A percentile compares a stretch with the other conserved stretches of the same genome.
These are phyloP conservation scores for Anarrhichthys ocellatus DNA, from an alignment of 2,113 vertebrate genomes.

Conservation along the genomic window DNA sequence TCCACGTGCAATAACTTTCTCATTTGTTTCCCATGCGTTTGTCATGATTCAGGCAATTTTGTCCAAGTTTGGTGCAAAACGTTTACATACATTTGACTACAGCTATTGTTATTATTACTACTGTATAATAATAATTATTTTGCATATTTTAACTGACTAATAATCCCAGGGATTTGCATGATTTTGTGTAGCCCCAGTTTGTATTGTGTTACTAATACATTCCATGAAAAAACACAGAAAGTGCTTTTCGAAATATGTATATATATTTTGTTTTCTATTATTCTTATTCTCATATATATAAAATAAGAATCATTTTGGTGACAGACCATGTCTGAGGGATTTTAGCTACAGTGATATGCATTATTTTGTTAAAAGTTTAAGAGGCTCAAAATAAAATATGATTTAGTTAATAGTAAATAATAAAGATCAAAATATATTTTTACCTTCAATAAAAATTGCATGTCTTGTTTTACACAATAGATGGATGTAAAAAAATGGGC, in stretches of 20 bases:
- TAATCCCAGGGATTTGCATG: background rate
- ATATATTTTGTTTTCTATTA: no score
- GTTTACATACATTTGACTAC: background rate
- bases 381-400: background rate
- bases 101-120: background rate
- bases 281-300: background rate
- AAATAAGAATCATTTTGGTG: background rate
- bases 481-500: background rate
- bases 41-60: background rate
- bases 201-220: background rate
- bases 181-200: background rate
- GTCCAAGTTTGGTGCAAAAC: background rate
- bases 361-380: background rate
- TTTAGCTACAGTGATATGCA: background rate
- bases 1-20: background rate
- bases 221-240: background rate
- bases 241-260: background rate
- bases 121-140: background rate
- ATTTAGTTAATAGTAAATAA: background rate
- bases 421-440: background rate
- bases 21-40: background rate
- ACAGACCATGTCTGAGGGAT: background rate
- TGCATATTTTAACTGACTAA: background rate
- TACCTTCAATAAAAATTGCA: background rate
- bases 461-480: background rate